Conservation (phyloP, 2,888 invertebrate genomes). For the Catotricha subobsoleta region DNA sequence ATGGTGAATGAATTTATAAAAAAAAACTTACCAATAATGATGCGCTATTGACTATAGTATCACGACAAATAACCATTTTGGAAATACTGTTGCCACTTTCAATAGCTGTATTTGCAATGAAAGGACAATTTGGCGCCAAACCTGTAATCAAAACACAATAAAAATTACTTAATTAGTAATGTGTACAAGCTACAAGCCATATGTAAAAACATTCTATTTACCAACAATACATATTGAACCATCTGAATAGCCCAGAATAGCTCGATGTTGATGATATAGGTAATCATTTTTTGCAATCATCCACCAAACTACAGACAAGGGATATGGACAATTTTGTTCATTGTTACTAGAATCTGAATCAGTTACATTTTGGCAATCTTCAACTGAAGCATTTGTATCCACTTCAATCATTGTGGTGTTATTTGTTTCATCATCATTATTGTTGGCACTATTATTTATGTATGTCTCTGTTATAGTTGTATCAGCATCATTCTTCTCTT, state of each 20-base stretch:
- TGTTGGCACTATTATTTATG: neutral
- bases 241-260: conserved; percentile 50
- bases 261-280: conserved; percentile 33
- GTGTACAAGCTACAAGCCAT: no score
- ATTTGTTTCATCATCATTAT: neutral
- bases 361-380: neutral
- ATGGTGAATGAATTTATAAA: neutral
- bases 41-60: conserved; percentile 40
- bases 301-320: conserved; percentile 57
- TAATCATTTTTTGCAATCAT: conserved; percentile 31
- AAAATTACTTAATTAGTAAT: no score
- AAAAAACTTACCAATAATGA: conserved; percentile 30
- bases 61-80: conserved; percentile 38
- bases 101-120: conserved; percentile 28
- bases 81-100: conserved; percentile 24
- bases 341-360: neutral
- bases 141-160: conserved; percentile 5
- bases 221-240: conserved; percentile 35
- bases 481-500: neutral
- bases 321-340: conserved; percentile 25
- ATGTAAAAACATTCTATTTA: no score
- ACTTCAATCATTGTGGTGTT: neutral
- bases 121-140: conserved; percentile 28
- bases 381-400: neutral
- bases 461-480: neutral